Base-by-base conservation (phyloP, 2,888 invertebrate species). In the Cinara cedri region DNA sequence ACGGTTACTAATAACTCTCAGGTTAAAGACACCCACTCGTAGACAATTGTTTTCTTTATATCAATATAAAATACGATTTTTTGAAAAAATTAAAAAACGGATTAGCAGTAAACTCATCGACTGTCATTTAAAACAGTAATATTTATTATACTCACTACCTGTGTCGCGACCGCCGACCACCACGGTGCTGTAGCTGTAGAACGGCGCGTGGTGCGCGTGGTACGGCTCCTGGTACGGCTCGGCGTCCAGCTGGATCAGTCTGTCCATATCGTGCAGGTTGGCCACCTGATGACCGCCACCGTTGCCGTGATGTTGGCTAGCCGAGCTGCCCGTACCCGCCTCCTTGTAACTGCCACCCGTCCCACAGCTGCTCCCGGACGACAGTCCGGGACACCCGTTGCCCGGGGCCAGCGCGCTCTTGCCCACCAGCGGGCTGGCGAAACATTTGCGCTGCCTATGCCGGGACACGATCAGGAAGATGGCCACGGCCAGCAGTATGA, bases 141-240 rank as follows among this genome's bases (percentile, higher is more conserved):
- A 34, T 4, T 34, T 34, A 21, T 11, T 66, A 19, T 54, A 68
- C 76, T 76, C 19, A 76, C 76, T 76, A 4, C 68, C 60, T 1
- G 78, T 51, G 8, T 62, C 57, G 66, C 57, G 57, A 1, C 78
- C 78, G 21, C 78, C 78, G 21, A 78, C 60, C 84, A 92, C 88
- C 68, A 92, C 91, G 44, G 91, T 90, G 85, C 91, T 91, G 87
- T 92, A 92, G 85, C 90, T 91, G 85, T 91, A 92, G 86, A 92
- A 92, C 3, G 92, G 92, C 16, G 92, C 90, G 84, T 91, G 86
- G 85, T 91, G 86, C 24, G 91, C 91, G 86, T 92, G 92, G 86
- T 92, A 92, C 57, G 93, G 93, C 86, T 93, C 93, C 84, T 92
- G 92, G 86, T 93, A 93, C 85, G 78, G 78, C 9, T 78, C 78